Evolutionary conservation across 1,140 invertebrate species (phyloP).

Genomic region (Latrodectus geometricus): DNA sequence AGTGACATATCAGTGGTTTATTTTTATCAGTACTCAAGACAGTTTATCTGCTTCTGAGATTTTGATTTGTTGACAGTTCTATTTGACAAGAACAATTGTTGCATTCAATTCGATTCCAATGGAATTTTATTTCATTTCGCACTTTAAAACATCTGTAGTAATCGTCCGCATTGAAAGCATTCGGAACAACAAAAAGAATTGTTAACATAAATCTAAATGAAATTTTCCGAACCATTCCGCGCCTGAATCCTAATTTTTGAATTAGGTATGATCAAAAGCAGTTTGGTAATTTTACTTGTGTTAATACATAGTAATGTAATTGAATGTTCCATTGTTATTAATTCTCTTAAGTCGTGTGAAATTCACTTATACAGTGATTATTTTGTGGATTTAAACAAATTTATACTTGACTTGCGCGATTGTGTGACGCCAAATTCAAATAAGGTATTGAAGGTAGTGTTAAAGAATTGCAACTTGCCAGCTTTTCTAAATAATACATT

Average conservation of each 20-base stretch:
- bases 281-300: not conserved
- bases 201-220: not conserved
- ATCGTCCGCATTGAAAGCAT: too few relatives aligned
- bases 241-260: not conserved
- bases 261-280: not conserved
- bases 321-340: too few relatives aligned
- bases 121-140: too few relatives aligned
- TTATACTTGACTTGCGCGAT: not conserved
- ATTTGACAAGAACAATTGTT: not conserved
- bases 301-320: not conserved
- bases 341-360: not conserved
- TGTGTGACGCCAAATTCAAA: not conserved
- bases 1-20: not conserved
- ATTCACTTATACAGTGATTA: not conserved
- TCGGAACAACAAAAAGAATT: not conserved
- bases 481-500: not conserved
- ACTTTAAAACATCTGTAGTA: too few relatives aligned
- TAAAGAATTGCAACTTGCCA: not conserved
- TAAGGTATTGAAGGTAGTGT: not conserved
- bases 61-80: not conserved
- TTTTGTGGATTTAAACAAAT: not conserved
- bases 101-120: not conserved
- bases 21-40: not conserved
- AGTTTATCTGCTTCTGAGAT: not conserved
- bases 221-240: not conserved